These are phyloP conservation scores for Prionailurus viverrinus DNA, from an alignment of 2,113 vertebrate genomes.

Conservation along the genomic window DNA sequence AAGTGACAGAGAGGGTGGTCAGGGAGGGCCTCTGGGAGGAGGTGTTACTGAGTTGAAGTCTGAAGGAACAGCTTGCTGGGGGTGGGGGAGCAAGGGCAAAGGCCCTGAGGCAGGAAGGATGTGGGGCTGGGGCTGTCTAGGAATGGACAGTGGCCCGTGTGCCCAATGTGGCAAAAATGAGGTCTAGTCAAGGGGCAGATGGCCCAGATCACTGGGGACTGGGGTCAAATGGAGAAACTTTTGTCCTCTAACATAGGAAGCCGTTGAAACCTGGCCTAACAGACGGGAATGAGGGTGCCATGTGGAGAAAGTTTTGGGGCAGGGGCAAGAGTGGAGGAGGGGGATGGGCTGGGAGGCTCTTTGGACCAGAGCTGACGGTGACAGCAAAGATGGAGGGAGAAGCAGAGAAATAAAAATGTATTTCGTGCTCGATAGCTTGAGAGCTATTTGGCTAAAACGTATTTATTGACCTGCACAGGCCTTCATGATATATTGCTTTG, in stretches of 20 bases:
- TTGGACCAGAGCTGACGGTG: not conserved
- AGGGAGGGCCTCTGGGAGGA: not conserved
- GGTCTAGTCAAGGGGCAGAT: not conserved
- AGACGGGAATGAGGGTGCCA: accelerated
- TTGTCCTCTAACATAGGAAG: not conserved
- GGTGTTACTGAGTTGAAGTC: not conserved
- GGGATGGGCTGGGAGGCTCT: not conserved
- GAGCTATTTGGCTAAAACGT: not conserved
- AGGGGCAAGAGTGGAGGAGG: not conserved
- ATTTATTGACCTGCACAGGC: not conserved
- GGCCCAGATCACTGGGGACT: not conserved
- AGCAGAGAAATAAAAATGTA: accelerated
- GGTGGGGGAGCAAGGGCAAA: not conserved
- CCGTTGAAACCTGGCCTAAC: accelerated
- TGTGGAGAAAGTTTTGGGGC: not conserved
- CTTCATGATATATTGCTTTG: not conserved
- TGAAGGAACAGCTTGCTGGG: no score
- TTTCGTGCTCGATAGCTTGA: accelerated
- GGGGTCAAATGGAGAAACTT: not conserved
- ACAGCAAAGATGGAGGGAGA: not conserved
- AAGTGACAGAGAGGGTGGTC: not conserved
- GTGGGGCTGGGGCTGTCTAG: not conserved
- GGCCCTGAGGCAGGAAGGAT: not conserved
- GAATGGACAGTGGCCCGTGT: not conserved
- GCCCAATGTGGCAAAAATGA: not conserved